These are phyloP conservation scores for Drosophila paramelanica DNA, from an alignment of 2,888 invertebrate species.

Conservation along the genomic window DNA sequence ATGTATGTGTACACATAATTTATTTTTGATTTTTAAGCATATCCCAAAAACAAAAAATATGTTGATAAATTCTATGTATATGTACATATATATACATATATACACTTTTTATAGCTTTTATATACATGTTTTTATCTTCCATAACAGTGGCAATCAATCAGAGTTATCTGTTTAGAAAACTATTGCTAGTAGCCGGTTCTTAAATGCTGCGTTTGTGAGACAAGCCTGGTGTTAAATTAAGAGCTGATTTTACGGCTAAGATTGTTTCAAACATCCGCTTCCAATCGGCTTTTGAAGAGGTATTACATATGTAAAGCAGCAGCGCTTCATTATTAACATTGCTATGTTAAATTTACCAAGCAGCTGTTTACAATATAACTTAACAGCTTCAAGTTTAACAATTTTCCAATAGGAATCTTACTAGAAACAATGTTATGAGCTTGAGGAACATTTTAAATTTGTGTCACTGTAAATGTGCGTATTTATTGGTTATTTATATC, in stretches of 20 bases:
- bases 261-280: not conserved
- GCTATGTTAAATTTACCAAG: not conserved
- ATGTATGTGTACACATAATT: not conserved
- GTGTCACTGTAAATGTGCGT: not conserved
- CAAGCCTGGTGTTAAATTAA: not conserved
- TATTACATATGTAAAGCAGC: not conserved
- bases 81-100: not conserved
- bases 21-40: not conserved
- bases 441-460: not conserved
- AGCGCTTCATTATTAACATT: not conserved
- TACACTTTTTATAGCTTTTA: not conserved
- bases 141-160: slow-evolving; percentile 2
- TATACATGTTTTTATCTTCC: not conserved
- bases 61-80: not conserved
- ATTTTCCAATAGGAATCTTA: not conserved
- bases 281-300: not conserved
- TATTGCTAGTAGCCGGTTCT: slow-evolving; percentile 1
- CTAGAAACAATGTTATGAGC: not conserved
- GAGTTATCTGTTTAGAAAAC: not conserved
- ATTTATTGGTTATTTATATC: not conserved
- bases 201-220: not conserved
- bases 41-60: not conserved
- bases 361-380: not conserved
- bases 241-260: not conserved
- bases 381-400: not conserved